Percentiles rank a stretch among this genome's conserved stretches.
Evolutionary conservation across 2,888 invertebrate genomes (phyloP).

Genomic region (Graphium colonna): DNA sequence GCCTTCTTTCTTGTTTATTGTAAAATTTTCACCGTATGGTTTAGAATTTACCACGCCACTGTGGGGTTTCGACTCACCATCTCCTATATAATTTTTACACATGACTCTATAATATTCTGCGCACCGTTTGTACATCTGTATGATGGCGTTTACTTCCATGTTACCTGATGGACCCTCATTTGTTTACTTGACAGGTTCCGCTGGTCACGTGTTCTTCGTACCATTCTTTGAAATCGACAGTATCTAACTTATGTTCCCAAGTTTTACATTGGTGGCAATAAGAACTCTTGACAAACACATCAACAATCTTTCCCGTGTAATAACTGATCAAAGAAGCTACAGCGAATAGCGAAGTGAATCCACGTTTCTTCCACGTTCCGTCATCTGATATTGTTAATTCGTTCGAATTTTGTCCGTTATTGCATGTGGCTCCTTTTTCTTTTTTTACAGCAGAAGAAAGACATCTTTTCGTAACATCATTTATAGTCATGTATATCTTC

Average conservation of each 20-base stretch:
- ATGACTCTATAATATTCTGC: background rate
- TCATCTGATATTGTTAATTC: slow-evolving; percentile 32
- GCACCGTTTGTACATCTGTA: background rate
- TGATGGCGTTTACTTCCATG: background rate
- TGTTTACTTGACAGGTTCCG: background rate
- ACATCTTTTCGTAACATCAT: no score
- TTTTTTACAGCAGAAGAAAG: no score
- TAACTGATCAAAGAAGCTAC: slow-evolving; percentile 31
- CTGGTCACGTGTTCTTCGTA: background rate
- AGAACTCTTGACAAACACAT: background rate
- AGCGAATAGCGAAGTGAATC: slow-evolving; percentile 32
- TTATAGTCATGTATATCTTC: no score
- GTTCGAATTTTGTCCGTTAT: background rate
- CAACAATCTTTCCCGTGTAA: slow-evolving; percentile 10
- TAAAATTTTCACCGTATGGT: no score
- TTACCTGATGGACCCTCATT: background rate
- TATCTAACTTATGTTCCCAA: background rate
- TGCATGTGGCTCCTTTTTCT: no score
- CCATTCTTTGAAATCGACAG: background rate
- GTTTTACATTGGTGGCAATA: background rate
- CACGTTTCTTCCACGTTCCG: slow-evolving; percentile 34
- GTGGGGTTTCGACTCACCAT: background rate
- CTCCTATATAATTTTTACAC: background rate
- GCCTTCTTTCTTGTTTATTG: background rate
- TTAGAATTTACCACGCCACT: background rate